Evolutionary conservation across 2,113 vertebrate genomes (phyloP).

Genomic region (Eidolon helvum): DNA sequence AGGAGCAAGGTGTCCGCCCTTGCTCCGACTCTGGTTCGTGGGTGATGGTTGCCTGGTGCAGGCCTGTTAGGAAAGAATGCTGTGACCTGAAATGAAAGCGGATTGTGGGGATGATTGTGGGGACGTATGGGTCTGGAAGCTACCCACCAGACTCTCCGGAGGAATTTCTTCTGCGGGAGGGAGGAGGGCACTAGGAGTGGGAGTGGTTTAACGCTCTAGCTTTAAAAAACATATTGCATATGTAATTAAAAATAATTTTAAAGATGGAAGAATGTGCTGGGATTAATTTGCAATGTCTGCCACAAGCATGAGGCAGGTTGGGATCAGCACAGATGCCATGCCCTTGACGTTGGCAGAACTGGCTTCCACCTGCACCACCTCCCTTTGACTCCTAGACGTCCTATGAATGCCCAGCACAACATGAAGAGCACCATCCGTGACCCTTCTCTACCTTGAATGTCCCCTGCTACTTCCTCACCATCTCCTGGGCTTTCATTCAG

Average conservation of each 20-base stretch:
- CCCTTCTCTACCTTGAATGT: background rate
- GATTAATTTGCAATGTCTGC: background rate
- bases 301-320: background rate
- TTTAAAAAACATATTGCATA: background rate
- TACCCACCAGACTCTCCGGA: background rate
- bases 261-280: background rate
- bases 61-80: background rate
- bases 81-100: background rate
- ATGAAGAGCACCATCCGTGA: accelerated
- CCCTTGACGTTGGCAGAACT: background rate
- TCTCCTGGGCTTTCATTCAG: background rate
- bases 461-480: background rate
- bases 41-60: background rate
- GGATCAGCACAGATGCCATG: accelerated
- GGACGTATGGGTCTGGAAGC: background rate
- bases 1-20: background rate
- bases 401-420: background rate
- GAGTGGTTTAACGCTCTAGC: background rate
- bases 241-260: background rate
- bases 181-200: too few species aligned
- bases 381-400: accelerated
- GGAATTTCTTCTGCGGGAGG: background rate
- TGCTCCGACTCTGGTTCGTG: background rate
- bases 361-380: background rate
- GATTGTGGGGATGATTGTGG: background rate